Conservation (phyloP, 2,888 invertebrate genomes). For the Fragum sueziense region DNA sequence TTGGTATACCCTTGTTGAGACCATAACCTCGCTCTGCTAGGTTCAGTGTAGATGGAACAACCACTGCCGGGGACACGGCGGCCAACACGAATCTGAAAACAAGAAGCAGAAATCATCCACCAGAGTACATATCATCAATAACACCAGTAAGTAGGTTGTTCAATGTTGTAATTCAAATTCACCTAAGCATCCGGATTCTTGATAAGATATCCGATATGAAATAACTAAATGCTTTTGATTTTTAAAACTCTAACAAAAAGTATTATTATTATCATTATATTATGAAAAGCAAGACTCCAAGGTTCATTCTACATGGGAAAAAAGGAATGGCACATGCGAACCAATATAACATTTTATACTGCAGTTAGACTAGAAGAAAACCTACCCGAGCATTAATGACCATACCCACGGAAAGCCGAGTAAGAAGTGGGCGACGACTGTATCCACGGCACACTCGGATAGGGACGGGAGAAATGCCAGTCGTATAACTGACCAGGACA, state of each 20-base stretch:
- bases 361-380: too few species aligned
- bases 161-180: too few species aligned
- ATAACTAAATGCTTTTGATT: not conserved
- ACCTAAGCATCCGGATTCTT: too few species aligned
- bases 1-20: slow-evolving; percentile 96
- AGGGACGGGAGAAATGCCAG: slow-evolving; percentile 94
- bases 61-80: slow-evolving; percentile 98
- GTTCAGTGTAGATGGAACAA: slow-evolving; percentile 95
- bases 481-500: slow-evolving; percentile 87
- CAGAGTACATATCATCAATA: too few species aligned
- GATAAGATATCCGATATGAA: not conserved
- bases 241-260: too few species aligned
- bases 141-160: too few species aligned
- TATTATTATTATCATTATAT: too few species aligned
- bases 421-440: slow-evolving; percentile 88
- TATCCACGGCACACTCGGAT: slow-evolving; percentile 89
- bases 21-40: slow-evolving; percentile 95
- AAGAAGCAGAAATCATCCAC: not conserved
- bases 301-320: too few species aligned
- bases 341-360: too few species aligned
- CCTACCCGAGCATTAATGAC: slow-evolving; percentile 90
- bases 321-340: too few species aligned
- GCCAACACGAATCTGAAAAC: slow-evolving; percentile 84
- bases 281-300: too few species aligned
- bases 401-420: slow-evolving; percentile 93